phyloP scores from a whole-genome alignment of 2,888 invertebrate species.

The Sarcophaga variegata region DNA sequence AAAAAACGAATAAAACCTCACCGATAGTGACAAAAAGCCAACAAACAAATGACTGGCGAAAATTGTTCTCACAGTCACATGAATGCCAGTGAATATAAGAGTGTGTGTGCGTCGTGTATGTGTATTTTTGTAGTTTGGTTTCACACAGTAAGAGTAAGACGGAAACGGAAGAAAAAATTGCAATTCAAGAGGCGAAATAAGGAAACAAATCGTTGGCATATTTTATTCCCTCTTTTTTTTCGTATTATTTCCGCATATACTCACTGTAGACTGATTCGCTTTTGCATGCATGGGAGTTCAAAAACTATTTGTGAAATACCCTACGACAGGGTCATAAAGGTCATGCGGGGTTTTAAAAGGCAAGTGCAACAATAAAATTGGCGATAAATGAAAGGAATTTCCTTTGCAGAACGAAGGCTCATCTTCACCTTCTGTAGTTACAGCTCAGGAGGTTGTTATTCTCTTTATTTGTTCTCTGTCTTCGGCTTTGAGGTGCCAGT shows the following conservation, averaged over 20 bases:
- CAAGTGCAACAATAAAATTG: too few relatives aligned
- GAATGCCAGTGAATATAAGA: too few relatives aligned
- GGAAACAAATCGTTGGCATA: slow-evolving; percentile 66
- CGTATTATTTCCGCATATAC: neutral
- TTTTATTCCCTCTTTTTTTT: neutral
- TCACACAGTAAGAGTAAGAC: neutral
- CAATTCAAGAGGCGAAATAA: slow-evolving; percentile 67
- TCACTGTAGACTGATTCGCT: neutral
- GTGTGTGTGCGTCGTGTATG: neutral
- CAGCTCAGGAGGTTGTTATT: too few relatives aligned
- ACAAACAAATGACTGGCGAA: slow-evolving; percentile 30
- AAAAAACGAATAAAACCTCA: slow-evolving; percentile 8
- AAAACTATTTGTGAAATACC: slow-evolving; percentile 6
- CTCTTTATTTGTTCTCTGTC: too few relatives aligned
- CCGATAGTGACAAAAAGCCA: neutral
- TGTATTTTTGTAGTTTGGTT: slow-evolving; percentile 1
- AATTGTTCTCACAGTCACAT: slow-evolving; percentile 33
- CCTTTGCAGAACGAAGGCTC: too few relatives aligned
- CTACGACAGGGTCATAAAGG: neutral
- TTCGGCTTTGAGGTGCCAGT: too few relatives aligned
- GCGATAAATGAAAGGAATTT: too few relatives aligned
- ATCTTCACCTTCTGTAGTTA: too few relatives aligned
- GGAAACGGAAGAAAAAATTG: slow-evolving; percentile 68
- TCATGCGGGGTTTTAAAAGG: neutral
- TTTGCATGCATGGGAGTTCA: neutral